Evolutionary conservation across 2,113 vertebrate species (phyloP).

Genomic region (Oryzias javanicus): DNA sequence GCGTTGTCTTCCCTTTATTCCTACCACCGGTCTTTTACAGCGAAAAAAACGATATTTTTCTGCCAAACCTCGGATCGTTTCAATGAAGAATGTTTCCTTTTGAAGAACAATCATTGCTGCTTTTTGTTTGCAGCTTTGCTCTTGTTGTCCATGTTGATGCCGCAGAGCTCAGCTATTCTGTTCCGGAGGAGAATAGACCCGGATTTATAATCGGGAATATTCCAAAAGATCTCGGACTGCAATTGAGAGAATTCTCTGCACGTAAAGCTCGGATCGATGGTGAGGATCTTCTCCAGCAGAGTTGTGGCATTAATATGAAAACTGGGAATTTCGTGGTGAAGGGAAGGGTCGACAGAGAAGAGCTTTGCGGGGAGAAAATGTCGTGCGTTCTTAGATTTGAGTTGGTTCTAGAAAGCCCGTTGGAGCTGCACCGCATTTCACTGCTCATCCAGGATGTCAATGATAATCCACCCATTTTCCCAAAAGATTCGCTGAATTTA

Average conservation of each 20-base stretch:
- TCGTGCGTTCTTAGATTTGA: conserved; percentile 72
- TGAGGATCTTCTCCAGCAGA: too few species aligned
- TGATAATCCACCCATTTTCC: conserved; percentile 67
- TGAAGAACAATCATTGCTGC: too few species aligned
- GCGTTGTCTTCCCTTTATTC: too few species aligned
- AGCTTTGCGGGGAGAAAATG: conserved; percentile 58
- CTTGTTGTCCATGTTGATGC: too few species aligned
- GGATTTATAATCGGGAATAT: conserved; percentile 76
- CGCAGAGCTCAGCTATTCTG: conserved; percentile 65
- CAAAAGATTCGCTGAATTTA: conserved; percentile 26
- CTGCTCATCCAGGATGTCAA: conserved; percentile 76
- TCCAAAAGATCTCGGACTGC: conserved; percentile 72
- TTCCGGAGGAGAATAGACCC: conserved; percentile 70
- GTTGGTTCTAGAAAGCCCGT: conserved; percentile 66
- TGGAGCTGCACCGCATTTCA: conserved; percentile 64
- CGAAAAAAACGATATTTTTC: too few species aligned
- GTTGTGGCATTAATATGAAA: too few species aligned
- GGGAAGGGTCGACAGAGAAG: conserved; percentile 71
- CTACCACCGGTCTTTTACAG: too few species aligned
- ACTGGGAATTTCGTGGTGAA: conserved; percentile 62
- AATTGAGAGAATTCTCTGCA: conserved; percentile 40
- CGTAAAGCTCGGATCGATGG: conserved; percentile 65
- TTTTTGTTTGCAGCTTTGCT: too few species aligned
- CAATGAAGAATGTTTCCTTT: too few species aligned
- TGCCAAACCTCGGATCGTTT: too few species aligned